Percentiles rank a stretch among this genome's conserved stretches.
phyloP scores from a whole-genome alignment of 2,888 invertebrate species.

The Zhengitettix transpicula region DNA sequence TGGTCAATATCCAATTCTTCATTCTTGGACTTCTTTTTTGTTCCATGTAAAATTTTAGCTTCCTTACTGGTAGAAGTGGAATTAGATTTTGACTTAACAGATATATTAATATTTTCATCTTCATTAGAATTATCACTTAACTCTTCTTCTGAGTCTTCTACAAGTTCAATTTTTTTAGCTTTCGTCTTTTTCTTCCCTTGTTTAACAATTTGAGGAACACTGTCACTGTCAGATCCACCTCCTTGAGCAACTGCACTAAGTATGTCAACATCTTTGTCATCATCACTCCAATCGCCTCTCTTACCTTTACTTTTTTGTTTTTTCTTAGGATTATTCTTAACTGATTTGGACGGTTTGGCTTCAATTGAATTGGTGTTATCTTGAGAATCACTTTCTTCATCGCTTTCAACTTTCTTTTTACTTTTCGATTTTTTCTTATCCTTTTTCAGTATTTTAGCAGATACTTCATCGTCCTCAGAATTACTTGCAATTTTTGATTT shows the following conservation, averaged over 20 bases:
- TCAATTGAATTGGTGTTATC: slow-evolving; percentile 6
- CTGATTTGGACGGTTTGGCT: background rate
- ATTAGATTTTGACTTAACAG: too few species aligned
- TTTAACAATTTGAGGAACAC: too few species aligned
- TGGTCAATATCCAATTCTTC: too few species aligned
- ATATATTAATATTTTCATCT: too few species aligned
- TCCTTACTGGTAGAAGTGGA: too few species aligned
- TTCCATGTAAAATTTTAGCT: too few species aligned
- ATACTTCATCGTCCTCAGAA: slow-evolving; percentile 18
- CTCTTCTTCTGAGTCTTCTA: slow-evolving; percentile 21
- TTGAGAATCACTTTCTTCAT: slow-evolving; percentile 11
- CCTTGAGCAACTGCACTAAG: slow-evolving; percentile 8
- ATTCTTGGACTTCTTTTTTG: too few species aligned
- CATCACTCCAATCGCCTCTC: slow-evolving; percentile 9
- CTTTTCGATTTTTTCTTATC: slow-evolving; percentile 26
- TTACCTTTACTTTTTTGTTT: slow-evolving; percentile 8
- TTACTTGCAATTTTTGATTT: slow-evolving; percentile 15
- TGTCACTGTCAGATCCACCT: slow-evolving; percentile 15
- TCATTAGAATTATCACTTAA: too few species aligned
- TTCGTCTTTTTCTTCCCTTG: slow-evolving; percentile 20
- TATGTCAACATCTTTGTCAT: slow-evolving; percentile 5
- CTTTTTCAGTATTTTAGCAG: slow-evolving; percentile 25
- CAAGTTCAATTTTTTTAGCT: slow-evolving; percentile 22
- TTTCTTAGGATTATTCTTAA: slow-evolving; percentile 3
- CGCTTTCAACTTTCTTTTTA: slow-evolving; percentile 6